A percentile compares a stretch with the other conserved stretches of the same genome.
These are phyloP conservation scores for Acholoe squamosa DNA, from an alignment of 2,888 invertebrate species.

Conservation along the genomic window DNA sequence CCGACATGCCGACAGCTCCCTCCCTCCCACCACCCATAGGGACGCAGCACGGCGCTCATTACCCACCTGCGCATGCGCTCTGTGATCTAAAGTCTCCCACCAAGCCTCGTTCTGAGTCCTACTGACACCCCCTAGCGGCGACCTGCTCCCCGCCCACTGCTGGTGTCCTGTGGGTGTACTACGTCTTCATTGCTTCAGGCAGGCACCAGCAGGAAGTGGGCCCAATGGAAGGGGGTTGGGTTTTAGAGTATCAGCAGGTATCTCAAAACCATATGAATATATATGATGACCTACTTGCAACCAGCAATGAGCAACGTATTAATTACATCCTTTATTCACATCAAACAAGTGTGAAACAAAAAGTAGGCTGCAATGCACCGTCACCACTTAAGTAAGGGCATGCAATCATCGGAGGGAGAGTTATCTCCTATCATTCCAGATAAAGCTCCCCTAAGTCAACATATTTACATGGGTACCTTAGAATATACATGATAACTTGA, in stretches of 20 bases:
- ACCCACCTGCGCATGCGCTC: background rate
- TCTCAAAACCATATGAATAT: background rate
- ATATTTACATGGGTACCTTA: too few species aligned
- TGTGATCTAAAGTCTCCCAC: conserved; percentile 5
- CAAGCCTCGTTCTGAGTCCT: conserved; percentile 22
- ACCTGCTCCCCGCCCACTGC: background rate
- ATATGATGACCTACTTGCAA: background rate
- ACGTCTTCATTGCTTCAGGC: conserved; percentile 32
- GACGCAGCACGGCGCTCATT: conserved; percentile 44
- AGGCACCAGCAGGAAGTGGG: background rate
- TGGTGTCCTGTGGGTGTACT: background rate
- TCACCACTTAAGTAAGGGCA: too few species aligned
- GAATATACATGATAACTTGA: too few species aligned
- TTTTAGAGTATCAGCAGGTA: background rate
- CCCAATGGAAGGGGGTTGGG: background rate
- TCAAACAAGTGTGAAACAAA: too few species aligned
- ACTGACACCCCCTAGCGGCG: background rate
- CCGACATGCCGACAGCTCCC: background rate
- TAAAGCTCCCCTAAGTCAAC: too few species aligned
- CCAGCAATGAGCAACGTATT: too few species aligned
- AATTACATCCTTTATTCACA: too few species aligned
- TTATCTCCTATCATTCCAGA: too few species aligned
- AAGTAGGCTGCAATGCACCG: too few species aligned
- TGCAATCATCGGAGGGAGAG: too few species aligned
- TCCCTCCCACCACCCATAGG: background rate